Evolutionary conservation across 2,888 invertebrate species (phyloP), one percentile per base, ranked within the genome.

Genomic region (Augochlorella aurata): DNA sequence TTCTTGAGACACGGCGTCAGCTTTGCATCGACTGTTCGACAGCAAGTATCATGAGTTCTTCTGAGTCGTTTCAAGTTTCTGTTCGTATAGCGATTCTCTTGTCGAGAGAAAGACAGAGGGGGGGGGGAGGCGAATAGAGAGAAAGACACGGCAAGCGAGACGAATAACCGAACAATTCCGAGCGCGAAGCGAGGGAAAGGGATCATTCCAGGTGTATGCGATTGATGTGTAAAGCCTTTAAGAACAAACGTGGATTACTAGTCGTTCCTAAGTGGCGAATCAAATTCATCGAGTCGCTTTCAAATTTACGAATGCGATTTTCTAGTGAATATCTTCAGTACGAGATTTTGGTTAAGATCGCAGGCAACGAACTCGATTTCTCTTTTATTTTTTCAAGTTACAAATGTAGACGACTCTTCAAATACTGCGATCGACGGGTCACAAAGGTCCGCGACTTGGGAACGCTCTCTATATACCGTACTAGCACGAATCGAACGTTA

Each of bases 161-260:
- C 29, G 50, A n/a, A 29, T 44, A 29, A 61, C 52, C 47, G 52
- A 52, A 12, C 45, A 81, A 66, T 70, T 80, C 70, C 29, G 65
- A 72, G 68, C 71, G 76, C 18, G 61, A 70, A 4, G 50, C 14
- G 73, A 71, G 74, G 52, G 66, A 67, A 78, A 71, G 71, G 72
- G 63, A 82, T 82, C 75, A 74, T 82, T 77, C 82, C 82, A 82
- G 82, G 73, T 67, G 77, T 74, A 74, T 52, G 66, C 74, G 70
- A 54, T 73, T 45, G 44, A 69, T 74, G 54, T 73, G 24, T 18
- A 47, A 73, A 38, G 63, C 69, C 78, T 69, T 69, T 69, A 69
- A 45, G 49, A 66, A 67, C 38, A 21, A 29, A 77, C 52, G 24
- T 74, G 67, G 50, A 63, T n/a, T 69, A 69, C 52, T n/a, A 67